Conservation (phyloP, 2,888 invertebrate genomes). For the Automeris io region DNA sequence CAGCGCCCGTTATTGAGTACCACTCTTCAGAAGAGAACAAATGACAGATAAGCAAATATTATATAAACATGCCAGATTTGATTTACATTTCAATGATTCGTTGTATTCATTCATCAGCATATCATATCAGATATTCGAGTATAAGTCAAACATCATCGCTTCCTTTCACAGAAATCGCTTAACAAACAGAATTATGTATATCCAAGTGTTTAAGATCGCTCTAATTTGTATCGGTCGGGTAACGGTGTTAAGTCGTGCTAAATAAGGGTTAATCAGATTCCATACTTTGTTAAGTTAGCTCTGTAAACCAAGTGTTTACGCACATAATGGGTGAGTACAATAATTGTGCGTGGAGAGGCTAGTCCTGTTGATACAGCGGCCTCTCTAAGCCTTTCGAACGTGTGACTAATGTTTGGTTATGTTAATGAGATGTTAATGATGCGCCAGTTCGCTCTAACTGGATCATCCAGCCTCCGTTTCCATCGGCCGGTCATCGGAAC, state of each 20-base stretch:
- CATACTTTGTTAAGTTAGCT: constrained; percentile 63
- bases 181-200: constrained; percentile 1
- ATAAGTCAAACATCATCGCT: background rate
- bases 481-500: constrained; percentile 42
- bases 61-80: too few relatives aligned
- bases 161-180: constrained; percentile 2
- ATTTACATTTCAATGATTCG: background rate
- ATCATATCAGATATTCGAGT: background rate
- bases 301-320: constrained; percentile 60
- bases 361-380: constrained; percentile 56
- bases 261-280: constrained; percentile 66
- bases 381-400: constrained; percentile 63
- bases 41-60: too few relatives aligned
- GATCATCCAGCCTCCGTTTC: constrained; percentile 55
- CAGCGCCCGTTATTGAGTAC: too few relatives aligned
- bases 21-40: too few relatives aligned
- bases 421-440: constrained; percentile 72
- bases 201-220: background rate
- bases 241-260: constrained; percentile 29
- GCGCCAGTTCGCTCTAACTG: constrained; percentile 54
- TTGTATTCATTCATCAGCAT: background rate
- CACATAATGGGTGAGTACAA: constrained; percentile 70
- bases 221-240: constrained; percentile 1
- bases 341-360: constrained; percentile 65
- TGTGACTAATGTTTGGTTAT: constrained; percentile 71